Evolutionary conservation across 2,797 vertebrate genomes (phyloP).

Genomic region (Acanthis flammea): DNA sequence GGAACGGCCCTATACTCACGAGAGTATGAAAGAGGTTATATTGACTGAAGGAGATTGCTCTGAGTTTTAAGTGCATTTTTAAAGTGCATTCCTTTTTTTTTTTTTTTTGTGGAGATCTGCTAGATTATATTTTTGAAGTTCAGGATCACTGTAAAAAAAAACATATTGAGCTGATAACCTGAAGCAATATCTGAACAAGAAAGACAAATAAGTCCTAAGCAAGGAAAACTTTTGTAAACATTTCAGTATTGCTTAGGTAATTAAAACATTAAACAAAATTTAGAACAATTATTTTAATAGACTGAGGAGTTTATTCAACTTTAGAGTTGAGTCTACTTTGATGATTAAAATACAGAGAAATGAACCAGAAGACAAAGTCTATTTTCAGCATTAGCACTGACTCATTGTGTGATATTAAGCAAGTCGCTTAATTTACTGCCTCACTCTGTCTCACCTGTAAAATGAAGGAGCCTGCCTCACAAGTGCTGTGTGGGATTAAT

Average conservation of each 20-base stretch:
- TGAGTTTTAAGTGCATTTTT: neutral
- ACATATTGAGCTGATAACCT: neutral
- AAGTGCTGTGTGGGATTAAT: conserved; percentile 16
- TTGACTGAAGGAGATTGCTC: neutral
- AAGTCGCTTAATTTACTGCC: conserved; percentile 24
- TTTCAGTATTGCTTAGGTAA: neutral
- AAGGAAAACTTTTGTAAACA: neutral
- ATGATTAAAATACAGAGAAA: conserved; percentile 15
- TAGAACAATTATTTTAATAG: neutral
- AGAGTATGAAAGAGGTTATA: neutral
- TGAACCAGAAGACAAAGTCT: conserved; percentile 4
- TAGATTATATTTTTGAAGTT: neutral
- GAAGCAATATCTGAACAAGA: neutral
- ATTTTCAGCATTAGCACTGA: conserved; percentile 43
- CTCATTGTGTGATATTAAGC: conserved; percentile 40
- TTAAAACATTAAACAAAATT: neutral
- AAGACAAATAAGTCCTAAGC: neutral
- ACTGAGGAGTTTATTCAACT: neutral
- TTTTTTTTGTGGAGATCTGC: neutral
- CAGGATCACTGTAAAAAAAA: neutral
- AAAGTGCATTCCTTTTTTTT: too few relatives aligned
- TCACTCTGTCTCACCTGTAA: conserved; percentile 32
- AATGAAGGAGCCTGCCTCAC: conserved; percentile 22
- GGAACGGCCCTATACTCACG: neutral
- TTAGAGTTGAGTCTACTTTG: neutral